Conservation (phyloP, 2,797 vertebrate species). For the Thamnophis elegans region DNA sequence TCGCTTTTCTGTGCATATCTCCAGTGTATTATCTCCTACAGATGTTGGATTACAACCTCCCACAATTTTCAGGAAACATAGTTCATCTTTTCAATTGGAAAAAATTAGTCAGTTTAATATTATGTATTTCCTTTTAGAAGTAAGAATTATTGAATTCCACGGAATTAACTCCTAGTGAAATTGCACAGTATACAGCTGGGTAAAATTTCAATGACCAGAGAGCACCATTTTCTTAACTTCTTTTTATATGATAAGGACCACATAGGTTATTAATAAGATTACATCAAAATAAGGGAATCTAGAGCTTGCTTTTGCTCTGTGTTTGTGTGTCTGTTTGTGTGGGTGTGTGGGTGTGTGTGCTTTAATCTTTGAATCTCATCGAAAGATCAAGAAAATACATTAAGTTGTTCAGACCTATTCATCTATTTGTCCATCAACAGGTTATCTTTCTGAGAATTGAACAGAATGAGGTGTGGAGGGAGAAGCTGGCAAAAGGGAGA, state of each 20-base stretch:
- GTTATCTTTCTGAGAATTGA: not conserved
- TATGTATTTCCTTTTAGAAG: not conserved
- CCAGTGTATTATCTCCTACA: not conserved
- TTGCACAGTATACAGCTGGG: not conserved
- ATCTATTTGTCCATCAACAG: not conserved
- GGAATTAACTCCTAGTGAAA: not conserved
- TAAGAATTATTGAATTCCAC: not conserved
- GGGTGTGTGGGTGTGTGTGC: not conserved
- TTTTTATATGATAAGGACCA: not conserved
- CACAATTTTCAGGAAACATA: not conserved
- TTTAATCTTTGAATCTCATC: not conserved
- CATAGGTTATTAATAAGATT: not conserved
- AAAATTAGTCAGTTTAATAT: not conserved
- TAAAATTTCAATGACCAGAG: not conserved
- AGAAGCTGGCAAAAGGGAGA: not conserved
- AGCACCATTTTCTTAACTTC: not conserved
- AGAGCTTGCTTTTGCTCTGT: too few species aligned
- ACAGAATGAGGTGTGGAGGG: not conserved
- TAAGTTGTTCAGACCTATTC: not conserved
- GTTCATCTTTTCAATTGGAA: not conserved
- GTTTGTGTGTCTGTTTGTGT: not conserved
- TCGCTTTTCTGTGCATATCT: not conserved
- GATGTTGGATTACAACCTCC: not conserved
- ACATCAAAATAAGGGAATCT: too few species aligned
- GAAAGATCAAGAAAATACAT: not conserved